Conservation (phyloP, 2,888 invertebrate species). For the Morpho deidamia region DNA sequence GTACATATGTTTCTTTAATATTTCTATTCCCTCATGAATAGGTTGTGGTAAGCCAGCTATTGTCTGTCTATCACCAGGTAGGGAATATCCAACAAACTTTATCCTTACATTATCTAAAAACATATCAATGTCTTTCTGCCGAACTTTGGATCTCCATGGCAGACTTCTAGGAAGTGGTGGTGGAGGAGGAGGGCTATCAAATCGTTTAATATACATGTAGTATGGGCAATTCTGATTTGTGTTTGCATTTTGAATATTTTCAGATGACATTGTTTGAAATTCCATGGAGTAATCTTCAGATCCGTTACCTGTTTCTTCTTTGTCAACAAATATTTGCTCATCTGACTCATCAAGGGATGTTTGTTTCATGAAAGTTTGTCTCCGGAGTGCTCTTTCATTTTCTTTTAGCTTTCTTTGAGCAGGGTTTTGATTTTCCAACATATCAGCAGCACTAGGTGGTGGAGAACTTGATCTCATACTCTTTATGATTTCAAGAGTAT, state of each 20-base stretch:
- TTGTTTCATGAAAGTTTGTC: conserved; percentile 93
- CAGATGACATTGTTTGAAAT: conserved; percentile 72
- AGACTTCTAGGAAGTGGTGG: conserved; percentile 80
- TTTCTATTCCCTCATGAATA: conserved; percentile 96
- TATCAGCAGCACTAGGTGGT: conserved; percentile 94
- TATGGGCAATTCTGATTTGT: conserved; percentile 58
- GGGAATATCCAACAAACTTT: conserved; percentile 97
- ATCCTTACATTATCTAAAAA: conserved; percentile 94
- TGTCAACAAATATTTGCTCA: conserved; percentile 85
- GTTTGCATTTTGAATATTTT: conserved; percentile 52
- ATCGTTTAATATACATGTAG: conserved; percentile 64
- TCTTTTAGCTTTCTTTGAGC: conserved; percentile 78
- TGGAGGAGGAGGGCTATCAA: conserved; percentile 68
- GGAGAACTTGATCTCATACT: conserved; percentile 97
- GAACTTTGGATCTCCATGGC: conserved; percentile 98
- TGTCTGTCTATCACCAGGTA: conserved; percentile 91
- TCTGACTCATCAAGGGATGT: conserved; percentile 91
- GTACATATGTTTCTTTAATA: conserved; percentile 95
- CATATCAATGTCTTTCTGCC: conserved; percentile 94
- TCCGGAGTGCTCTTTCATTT: conserved; percentile 82
- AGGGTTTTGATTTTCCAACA: conserved; percentile 91
- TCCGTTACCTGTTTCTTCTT: conserved; percentile 80
- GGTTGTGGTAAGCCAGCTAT: conserved; percentile 97
- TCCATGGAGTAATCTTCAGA: conserved; percentile 81
- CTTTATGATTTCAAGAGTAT: conserved; percentile 95